Evolutionary conservation across 2,113 vertebrate species (phyloP).

Genomic region (Mustelus asterias): DNA sequence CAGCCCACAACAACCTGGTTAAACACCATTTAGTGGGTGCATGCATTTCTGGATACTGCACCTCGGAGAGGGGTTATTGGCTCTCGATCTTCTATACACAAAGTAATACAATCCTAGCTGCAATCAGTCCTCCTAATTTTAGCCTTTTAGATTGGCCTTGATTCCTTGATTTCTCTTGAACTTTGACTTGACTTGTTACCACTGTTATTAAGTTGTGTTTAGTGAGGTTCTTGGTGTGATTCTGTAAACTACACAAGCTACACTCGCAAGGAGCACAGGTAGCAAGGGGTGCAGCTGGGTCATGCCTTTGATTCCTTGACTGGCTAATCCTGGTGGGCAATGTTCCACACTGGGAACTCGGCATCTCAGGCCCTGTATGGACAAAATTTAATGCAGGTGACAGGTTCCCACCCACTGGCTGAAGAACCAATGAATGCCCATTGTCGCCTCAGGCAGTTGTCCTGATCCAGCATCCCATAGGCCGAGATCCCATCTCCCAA

Average conservation of each 20-base stretch:
- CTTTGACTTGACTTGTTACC: background rate
- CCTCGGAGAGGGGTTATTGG: background rate
- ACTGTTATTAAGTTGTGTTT: background rate
- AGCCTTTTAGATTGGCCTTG: background rate
- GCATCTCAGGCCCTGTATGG: background rate
- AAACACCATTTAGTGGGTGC: too few relatives aligned
- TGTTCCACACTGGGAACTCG: background rate
- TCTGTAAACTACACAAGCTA: background rate
- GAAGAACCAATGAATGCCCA: too few relatives aligned
- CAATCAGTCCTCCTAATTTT: background rate
- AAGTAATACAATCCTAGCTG: background rate
- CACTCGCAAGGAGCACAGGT: background rate
- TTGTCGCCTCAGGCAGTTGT: too few relatives aligned
- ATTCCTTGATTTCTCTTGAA: background rate
- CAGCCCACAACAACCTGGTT: background rate
- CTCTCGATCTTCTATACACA: background rate
- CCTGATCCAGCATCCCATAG: too few relatives aligned
- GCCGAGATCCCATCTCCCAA: too few relatives aligned
- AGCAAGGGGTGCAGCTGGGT: background rate
- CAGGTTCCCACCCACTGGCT: too few relatives aligned
- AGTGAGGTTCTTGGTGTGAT: background rate
- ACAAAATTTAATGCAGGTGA: too few relatives aligned
- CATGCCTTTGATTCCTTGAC: background rate
- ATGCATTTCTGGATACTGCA: background rate
- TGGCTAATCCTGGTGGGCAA: background rate